A percentile compares a stretch with the other conserved stretches of the same genome.
Conservation (phyloP, 2,888 invertebrate genomes). For the Diloba caeruleocephala region DNA sequence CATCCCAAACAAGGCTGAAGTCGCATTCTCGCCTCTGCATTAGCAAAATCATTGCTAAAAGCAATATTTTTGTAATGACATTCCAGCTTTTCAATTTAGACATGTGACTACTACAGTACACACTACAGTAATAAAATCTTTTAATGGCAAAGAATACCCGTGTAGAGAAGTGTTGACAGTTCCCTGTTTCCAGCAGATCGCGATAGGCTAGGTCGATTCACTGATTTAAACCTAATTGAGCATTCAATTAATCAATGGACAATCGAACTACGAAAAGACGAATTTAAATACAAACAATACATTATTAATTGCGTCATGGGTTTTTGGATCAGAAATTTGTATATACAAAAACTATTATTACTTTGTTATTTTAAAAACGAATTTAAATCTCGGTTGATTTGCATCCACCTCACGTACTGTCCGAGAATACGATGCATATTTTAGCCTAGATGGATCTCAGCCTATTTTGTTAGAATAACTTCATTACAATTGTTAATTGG, state of each 20-base stretch:
- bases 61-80: too few relatives aligned
- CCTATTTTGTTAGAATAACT: slow-evolving; percentile 11
- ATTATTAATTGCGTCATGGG: slow-evolving; percentile 6
- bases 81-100: too few relatives aligned
- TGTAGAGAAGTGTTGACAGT: too few relatives aligned
- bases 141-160: too few relatives aligned
- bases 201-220: background rate
- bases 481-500: slow-evolving; percentile 20
- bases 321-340: slow-evolving; percentile 6
- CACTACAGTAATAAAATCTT: too few relatives aligned
- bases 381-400: slow-evolving; percentile 4
- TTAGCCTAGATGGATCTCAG: slow-evolving; percentile 27
- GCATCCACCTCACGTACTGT: slow-evolving; percentile 25
- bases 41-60: too few relatives aligned
- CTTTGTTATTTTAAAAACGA: slow-evolving; percentile 22
- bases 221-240: background rate
- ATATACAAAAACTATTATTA: slow-evolving; percentile 7
- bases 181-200: too few relatives aligned
- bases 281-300: slow-evolving; percentile 6
- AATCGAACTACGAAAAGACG: background rate
- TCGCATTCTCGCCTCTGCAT: too few relatives aligned
- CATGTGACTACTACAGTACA: too few relatives aligned
- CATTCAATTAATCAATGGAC: background rate
- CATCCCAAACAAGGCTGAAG: too few relatives aligned
- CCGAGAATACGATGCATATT: slow-evolving; percentile 32